Evolutionary conservation across 2,113 vertebrate species (phyloP).

Genomic region (Canis aureus): DNA sequence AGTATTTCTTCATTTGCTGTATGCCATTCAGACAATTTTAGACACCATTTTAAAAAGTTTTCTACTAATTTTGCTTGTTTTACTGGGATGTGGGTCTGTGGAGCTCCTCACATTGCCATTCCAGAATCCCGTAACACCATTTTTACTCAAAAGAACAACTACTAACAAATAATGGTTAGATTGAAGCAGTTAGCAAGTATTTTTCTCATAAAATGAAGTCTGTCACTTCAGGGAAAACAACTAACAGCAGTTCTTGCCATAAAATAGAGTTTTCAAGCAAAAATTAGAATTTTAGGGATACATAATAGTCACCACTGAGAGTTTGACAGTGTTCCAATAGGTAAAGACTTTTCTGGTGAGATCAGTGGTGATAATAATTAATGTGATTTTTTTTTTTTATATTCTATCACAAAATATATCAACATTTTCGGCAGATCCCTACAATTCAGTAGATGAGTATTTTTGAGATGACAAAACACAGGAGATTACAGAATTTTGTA

Average conservation of each 20-base stretch:
- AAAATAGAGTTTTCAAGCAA: not conserved
- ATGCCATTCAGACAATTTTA: not conserved
- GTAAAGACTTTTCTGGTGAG: not conserved
- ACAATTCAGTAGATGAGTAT: not conserved
- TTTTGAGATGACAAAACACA: not conserved
- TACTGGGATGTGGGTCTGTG: not conserved
- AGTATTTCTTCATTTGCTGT: not conserved
- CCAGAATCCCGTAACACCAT: not conserved
- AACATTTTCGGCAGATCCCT: not conserved
- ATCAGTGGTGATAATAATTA: not conserved
- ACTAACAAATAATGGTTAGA: not conserved
- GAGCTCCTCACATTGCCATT: not conserved
- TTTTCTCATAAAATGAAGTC: not conserved
- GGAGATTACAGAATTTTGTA: not conserved
- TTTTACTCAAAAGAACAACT: not conserved
- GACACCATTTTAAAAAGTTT: not conserved
- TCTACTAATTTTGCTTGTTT: not conserved
- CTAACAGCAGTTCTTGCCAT: not conserved
- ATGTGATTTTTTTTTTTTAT: not conserved
- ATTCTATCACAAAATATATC: not conserved
- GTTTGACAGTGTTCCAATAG: not conserved
- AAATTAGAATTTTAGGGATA: constrained; percentile 6
- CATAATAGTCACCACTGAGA: not conserved
- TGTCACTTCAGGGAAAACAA: not conserved
- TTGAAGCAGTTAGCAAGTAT: not conserved